A percentile compares a stretch with the other conserved stretches of the same genome.
phyloP scores from a whole-genome alignment of 2,113 vertebrate species.

The Xenopus tropicalis region DNA sequence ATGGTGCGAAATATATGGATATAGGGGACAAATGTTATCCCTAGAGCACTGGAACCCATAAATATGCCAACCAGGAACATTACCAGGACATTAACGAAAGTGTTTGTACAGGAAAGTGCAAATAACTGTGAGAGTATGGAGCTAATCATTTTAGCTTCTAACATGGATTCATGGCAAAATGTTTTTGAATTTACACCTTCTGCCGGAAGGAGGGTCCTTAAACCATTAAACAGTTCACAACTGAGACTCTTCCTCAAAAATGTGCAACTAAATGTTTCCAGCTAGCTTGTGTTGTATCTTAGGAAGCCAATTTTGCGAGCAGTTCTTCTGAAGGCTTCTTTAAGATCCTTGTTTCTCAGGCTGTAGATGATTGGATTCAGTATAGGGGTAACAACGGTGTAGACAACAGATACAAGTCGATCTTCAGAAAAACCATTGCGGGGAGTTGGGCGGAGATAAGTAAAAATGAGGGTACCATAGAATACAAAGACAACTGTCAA shows the following conservation, averaged over 20 bases:
- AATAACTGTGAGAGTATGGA: conserved; percentile 50
- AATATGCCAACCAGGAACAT: conserved; percentile 43
- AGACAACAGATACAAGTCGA: conserved; percentile 45
- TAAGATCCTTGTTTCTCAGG: conserved; percentile 20
- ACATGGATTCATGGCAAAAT: no score
- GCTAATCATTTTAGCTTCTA: no score
- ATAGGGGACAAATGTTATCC: conserved; percentile 50
- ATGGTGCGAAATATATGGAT: conserved; percentile 39
- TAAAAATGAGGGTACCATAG: conserved; percentile 48
- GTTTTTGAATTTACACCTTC: no score
- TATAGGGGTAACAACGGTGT: conserved; percentile 42
- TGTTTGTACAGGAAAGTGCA: conserved; percentile 48
- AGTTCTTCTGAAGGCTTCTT: conserved; percentile 7
- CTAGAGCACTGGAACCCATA: conserved; percentile 47
- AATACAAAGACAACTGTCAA: conserved; percentile 50
- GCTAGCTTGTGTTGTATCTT: conserved; percentile 48
- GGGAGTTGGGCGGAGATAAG: conserved; percentile 47
- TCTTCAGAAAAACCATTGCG: conserved; percentile 18
- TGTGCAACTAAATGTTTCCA: no score
- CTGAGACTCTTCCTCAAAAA: no score
- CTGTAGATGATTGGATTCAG: conserved; percentile 31
- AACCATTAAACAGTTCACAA: no score
- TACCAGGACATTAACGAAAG: conserved; percentile 42
- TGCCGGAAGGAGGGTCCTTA: no score
- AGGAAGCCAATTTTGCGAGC: conserved; percentile 7